Evolutionary conservation across 2,113 vertebrate genomes (phyloP).

Genomic region (Osmerus mordax): DNA sequence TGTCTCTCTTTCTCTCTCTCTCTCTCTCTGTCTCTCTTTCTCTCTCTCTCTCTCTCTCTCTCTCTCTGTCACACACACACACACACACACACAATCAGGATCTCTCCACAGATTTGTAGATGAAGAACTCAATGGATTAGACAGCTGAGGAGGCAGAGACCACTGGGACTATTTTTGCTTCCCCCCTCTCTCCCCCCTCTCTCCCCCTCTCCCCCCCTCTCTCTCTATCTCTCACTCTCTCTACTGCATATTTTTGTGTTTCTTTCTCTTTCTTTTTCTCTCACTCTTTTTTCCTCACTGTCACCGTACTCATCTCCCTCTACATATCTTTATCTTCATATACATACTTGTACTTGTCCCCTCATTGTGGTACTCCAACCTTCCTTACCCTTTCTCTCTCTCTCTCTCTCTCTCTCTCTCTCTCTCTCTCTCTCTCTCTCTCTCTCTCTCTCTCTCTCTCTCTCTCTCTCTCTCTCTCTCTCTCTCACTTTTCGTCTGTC

Average conservation of each 20-base stretch:
- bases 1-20: too few relatives aligned
- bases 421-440: not conserved
- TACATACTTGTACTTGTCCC: slow-evolving; percentile 30
- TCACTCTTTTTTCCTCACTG: too few relatives aligned
- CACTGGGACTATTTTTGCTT: slow-evolving; percentile 44
- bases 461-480: slow-evolving; percentile 18
- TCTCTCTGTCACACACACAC: slow-evolving; percentile 2
- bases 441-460: not conserved
- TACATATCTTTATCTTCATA: slow-evolving; percentile 21
- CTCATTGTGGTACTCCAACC: slow-evolving; percentile 19
- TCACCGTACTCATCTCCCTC: not conserved
- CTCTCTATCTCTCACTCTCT: slow-evolving; percentile 34
- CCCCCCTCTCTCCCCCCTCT: slow-evolving; percentile 1
- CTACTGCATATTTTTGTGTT: slow-evolving; percentile 17
- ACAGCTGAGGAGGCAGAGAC: slow-evolving; percentile 31
- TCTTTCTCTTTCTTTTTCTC: slow-evolving; percentile 16
- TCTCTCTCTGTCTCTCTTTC: too few relatives aligned
- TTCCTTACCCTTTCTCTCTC: slow-evolving; percentile 52
- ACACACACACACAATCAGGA: slow-evolving; percentile 12
- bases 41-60: not conserved
- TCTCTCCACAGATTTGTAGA: slow-evolving; percentile 60
- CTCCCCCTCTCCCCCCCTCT: not conserved
- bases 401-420: not conserved
- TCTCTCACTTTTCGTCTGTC: slow-evolving; percentile 3
- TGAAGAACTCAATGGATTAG: slow-evolving; percentile 48